A percentile compares a stretch with the other conserved stretches of the same genome.
phyloP scores from a whole-genome alignment of 1,140 invertebrate genomes.

The Zaprionus nigranus region DNA sequence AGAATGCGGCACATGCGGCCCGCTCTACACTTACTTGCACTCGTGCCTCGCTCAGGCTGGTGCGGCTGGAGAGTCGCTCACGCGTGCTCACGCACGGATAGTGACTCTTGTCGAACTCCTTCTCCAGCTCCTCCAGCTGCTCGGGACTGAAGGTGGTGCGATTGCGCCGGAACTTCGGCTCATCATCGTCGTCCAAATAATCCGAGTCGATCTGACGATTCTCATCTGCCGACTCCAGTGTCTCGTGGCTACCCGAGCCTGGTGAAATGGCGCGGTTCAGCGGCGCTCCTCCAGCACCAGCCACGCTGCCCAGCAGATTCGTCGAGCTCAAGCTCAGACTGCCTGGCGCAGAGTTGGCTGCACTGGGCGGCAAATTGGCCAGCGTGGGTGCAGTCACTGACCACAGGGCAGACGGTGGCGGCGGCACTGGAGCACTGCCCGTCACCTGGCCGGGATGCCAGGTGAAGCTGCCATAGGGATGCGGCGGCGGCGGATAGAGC shows the following conservation, averaged over 20 bases:
- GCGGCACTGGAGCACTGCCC: constrained; percentile 57
- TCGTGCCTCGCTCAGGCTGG: constrained; percentile 96
- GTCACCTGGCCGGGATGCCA: constrained; percentile 77
- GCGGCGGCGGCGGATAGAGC: constrained; percentile 89
- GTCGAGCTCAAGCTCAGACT: constrained; percentile 57
- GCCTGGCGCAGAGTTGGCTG: constrained; percentile 37
- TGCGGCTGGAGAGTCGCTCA: constrained; percentile 95
- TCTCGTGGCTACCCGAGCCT: constrained; percentile 83
- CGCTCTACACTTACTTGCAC: constrained; percentile 92
- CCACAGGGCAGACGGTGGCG: constrained; percentile 63
- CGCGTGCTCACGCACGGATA: constrained; percentile 97
- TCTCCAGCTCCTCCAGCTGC: constrained; percentile 96
- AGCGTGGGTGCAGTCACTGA: constrained; percentile 68
- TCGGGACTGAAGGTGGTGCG: constrained; percentile 97
- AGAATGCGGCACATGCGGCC: background rate
- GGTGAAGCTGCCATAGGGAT: constrained; percentile 88
- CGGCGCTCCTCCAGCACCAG: constrained; percentile 30
- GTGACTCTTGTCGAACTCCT: constrained; percentile 98
- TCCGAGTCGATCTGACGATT: constrained; percentile 87
- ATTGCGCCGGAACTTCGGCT: constrained; percentile 95
- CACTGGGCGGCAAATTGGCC: constrained; percentile 58
- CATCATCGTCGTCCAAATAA: constrained; percentile 91
- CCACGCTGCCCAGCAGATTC: constrained; percentile 48
- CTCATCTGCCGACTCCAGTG: constrained; percentile 80
- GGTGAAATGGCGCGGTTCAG: constrained; percentile 75